A percentile compares a stretch with the other conserved stretches of the same genome.
Conservation (phyloP, 2,797 vertebrate genomes). For the Crenuchus spilurus region DNA sequence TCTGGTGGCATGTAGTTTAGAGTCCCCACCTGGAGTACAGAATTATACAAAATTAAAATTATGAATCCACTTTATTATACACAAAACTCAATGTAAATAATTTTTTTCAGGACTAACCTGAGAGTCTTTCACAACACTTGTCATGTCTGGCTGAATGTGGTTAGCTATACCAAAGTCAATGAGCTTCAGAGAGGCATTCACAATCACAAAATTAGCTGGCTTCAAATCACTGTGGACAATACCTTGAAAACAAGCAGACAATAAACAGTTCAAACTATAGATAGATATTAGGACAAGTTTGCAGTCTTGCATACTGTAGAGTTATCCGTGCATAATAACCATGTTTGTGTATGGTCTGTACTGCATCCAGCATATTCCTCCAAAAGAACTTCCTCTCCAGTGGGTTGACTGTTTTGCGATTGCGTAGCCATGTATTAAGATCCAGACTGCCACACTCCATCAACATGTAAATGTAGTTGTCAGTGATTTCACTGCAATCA, state of each 20-base stretch:
- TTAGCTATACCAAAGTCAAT: constrained; percentile 98
- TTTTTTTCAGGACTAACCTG: constrained; percentile 76
- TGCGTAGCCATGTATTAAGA: constrained; percentile 95
- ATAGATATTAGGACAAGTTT: background rate
- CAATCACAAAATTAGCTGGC: constrained; percentile 96
- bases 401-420: constrained; percentile 88
- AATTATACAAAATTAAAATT: constrained; percentile 16
- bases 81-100: background rate
- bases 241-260: constrained; percentile 69
- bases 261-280: background rate
- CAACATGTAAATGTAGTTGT: constrained; percentile 92
- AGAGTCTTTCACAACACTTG: constrained; percentile 96
- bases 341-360: constrained; percentile 93
- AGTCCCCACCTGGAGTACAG: constrained; percentile 87
- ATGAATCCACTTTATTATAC: background rate
- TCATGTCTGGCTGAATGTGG: constrained; percentile 95
- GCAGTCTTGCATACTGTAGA: background rate
- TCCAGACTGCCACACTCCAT: constrained; percentile 98
- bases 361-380: constrained; percentile 98
- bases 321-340: constrained; percentile 70
- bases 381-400: constrained; percentile 95
- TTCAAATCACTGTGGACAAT: constrained; percentile 98
- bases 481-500: constrained; percentile 88
- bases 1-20: constrained; percentile 98
- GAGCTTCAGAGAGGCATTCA: constrained; percentile 93